Evolutionary conservation across 64 coral and sea anemone species (phyloP).

Genomic region (Actinia equina): DNA sequence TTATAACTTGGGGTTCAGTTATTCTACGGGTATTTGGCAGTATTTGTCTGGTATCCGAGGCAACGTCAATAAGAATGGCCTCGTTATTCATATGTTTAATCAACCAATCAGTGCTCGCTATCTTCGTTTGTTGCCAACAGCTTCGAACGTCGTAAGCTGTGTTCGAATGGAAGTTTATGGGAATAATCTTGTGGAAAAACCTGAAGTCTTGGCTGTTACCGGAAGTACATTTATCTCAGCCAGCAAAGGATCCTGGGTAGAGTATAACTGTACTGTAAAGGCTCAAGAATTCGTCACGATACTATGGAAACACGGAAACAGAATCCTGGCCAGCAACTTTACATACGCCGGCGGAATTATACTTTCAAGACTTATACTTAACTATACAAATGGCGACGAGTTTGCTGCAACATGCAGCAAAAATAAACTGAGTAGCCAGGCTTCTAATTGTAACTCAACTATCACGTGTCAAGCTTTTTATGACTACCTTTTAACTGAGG

Average conservation of each 20-base stretch:
- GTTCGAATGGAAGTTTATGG: conserved; percentile 3
- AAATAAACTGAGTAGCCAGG: not conserved
- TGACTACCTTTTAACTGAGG: not conserved
- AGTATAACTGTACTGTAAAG: not conserved
- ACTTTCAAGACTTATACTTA: not conserved
- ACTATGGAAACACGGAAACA: not conserved
- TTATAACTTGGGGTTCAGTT: not conserved
- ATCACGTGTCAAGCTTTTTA: not conserved
- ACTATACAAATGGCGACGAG: not conserved
- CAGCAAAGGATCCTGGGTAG: not conserved
- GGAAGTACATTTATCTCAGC: not conserved
- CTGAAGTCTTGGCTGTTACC: not conserved
- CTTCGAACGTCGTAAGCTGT: not conserved
- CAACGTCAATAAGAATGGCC: not conserved
- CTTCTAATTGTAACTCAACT: not conserved
- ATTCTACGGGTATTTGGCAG: not conserved
- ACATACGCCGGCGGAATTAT: not conserved
- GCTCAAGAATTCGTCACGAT: not conserved
- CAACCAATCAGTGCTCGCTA: conserved; percentile 8
- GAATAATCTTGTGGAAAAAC: not conserved
- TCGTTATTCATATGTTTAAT: not conserved
- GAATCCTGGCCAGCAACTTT: not conserved
- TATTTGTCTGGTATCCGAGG: not conserved
- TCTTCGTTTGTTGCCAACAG: not conserved
- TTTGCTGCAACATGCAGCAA: not conserved